phyloP scores from a whole-genome alignment of 2,113 vertebrate species.

The Cottus gobio region DNA sequence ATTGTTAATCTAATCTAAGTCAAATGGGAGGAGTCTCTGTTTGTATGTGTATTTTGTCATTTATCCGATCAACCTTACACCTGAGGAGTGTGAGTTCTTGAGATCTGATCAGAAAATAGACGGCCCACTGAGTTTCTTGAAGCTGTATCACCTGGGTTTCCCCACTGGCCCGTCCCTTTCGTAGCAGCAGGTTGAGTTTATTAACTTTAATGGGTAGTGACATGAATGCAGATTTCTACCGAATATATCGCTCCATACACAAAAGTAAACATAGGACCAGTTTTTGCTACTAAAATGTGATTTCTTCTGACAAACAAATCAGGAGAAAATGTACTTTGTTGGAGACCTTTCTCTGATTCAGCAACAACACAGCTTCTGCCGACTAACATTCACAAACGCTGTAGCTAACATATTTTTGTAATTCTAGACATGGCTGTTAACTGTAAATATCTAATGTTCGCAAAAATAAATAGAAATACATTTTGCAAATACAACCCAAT shows the following conservation, averaged over 20 bases:
- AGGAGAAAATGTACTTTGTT: not conserved
- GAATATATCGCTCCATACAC: not conserved
- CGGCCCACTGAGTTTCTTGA: too few species aligned
- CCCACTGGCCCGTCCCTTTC: not conserved
- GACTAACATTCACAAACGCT: not conserved
- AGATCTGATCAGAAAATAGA: not conserved
- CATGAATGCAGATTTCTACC: not conserved
- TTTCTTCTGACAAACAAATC: not conserved
- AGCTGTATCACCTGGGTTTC: too few species aligned
- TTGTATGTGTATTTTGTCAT: not conserved
- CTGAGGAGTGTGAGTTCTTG: not conserved
- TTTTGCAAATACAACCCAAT: not conserved
- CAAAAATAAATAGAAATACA: not conserved
- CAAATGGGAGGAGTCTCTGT: not conserved
- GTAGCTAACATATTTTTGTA: not conserved
- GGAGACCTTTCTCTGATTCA: not conserved
- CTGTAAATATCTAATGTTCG: not conserved
- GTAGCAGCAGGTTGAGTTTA: not conserved
- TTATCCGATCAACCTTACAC: not conserved
- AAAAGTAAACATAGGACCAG: not conserved
- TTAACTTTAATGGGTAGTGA: not conserved
- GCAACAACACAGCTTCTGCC: not conserved
- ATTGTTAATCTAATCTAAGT: not conserved
- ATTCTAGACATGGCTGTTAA: too few species aligned
- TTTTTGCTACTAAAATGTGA: not conserved